phyloP scores from a whole-genome alignment of 2,797 vertebrate genomes.

The Hippocampus kuda region DNA sequence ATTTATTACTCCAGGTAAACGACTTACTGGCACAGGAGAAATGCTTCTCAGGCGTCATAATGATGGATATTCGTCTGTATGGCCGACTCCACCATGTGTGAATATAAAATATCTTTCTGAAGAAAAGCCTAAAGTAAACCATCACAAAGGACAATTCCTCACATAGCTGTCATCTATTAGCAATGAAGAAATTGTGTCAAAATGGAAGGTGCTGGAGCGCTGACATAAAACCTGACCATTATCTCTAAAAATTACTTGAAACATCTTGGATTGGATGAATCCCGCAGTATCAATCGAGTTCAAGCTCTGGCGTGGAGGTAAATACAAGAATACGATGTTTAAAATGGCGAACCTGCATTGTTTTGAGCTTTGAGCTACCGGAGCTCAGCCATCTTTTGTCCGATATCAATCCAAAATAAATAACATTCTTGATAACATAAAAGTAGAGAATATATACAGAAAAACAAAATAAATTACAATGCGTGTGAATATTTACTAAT shows the following conservation, averaged over 20 bases:
- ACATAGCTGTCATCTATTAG: background rate
- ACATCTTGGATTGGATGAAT: background rate
- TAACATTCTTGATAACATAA: background rate
- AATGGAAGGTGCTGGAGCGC: background rate
- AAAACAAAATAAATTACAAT: background rate
- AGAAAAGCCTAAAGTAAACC: background rate
- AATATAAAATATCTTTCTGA: background rate
- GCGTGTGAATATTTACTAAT: too few relatives aligned
- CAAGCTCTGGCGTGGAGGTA: background rate
- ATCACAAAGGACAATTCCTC: background rate
- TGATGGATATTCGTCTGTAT: background rate
- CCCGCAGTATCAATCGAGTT: background rate
- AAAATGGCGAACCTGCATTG: background rate
- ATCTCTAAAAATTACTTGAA: background rate
- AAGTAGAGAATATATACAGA: background rate
- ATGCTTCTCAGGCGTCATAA: background rate
- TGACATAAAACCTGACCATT: background rate
- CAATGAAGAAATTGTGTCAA: background rate
- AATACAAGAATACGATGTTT: background rate
- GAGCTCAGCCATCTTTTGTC: background rate
- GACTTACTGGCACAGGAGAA: background rate
- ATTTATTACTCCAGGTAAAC: background rate
- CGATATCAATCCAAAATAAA: background rate
- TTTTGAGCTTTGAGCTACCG: background rate
- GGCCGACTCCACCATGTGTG: background rate